phyloP scores from a whole-genome alignment of 2,888 invertebrate species.

The Temnothorax ravouxi region DNA sequence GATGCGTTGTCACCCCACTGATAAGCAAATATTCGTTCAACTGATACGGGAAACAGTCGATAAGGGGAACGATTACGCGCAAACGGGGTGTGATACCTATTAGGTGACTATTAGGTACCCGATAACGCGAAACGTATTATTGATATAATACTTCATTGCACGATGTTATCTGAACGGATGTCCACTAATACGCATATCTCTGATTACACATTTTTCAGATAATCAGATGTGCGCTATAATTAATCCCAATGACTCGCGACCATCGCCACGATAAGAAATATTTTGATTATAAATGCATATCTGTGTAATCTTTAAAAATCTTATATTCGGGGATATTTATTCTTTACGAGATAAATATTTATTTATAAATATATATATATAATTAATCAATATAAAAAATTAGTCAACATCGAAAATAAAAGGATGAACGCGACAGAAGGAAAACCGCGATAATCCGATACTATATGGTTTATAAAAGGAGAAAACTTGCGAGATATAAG shows the following conservation, averaged over 20 bases:
- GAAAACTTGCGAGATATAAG: neutral
- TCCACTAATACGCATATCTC: slow-evolving; percentile 43
- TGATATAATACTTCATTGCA: slow-evolving; percentile 54
- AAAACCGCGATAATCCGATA: neutral
- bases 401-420: neutral
- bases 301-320: neutral
- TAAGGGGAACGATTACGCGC: slow-evolving; percentile 72
- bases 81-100: slow-evolving; percentile 75
- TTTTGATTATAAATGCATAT: neutral
- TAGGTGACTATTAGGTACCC: slow-evolving; percentile 73
- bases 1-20: slow-evolving; percentile 58
- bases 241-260: slow-evolving; percentile 7
- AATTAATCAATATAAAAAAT: neutral
- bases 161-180: slow-evolving; percentile 52
- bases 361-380: neutral
- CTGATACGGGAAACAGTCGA: slow-evolving; percentile 64
- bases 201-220: slow-evolving; percentile 34
- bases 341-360: neutral
- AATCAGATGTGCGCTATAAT: slow-evolving; percentile 34
- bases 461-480: neutral
- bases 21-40: slow-evolving; percentile 74
- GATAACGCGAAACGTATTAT: slow-evolving; percentile 66
- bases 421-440: neutral
- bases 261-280: slow-evolving; percentile 9
- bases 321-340: neutral